Percentiles rank a stretch among this genome's conserved stretches.
Conservation (phyloP, 2,113 vertebrate genomes). For the Elaphurus davidianus region DNA sequence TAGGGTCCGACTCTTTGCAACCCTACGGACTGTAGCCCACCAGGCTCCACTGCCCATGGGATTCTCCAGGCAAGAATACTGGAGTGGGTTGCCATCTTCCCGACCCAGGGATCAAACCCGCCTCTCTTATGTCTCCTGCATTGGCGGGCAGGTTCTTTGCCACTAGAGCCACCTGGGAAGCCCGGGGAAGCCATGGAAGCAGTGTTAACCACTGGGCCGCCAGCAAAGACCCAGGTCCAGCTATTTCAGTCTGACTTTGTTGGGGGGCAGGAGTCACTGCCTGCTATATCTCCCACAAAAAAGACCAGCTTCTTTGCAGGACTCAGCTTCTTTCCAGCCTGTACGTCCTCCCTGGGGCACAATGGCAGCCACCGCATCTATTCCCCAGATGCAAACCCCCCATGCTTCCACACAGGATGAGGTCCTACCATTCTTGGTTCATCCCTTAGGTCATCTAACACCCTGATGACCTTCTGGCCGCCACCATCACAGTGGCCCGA, state of each 20-base stretch:
- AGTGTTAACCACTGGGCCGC: not conserved
- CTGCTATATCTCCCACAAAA: not conserved
- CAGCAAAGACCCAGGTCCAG: not conserved
- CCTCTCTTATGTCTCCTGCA: accelerated
- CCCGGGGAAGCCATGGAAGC: too few relatives aligned
- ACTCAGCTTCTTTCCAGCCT: not conserved
- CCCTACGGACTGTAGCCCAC: not conserved
- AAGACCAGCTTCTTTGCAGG: too few relatives aligned
- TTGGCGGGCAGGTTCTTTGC: not conserved
- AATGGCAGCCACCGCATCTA: accelerated
- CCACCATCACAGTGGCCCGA: accelerated
- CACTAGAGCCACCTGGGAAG: not conserved
- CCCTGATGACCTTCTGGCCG: not conserved
- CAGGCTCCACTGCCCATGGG: not conserved
- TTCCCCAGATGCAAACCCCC: not conserved
- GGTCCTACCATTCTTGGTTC: too few relatives aligned
- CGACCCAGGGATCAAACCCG: not conserved
- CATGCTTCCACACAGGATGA: not conserved
- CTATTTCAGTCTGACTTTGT: not conserved
- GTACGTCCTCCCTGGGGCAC: not conserved
- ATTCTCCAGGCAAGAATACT: not conserved
- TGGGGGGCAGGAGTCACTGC: not conserved
- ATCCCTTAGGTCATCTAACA: not conserved
- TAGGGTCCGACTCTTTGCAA: accelerated
- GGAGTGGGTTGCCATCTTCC: not conserved